Conservation (phyloP, 2,797 vertebrate genomes). For the Mus minutoides region DNA sequence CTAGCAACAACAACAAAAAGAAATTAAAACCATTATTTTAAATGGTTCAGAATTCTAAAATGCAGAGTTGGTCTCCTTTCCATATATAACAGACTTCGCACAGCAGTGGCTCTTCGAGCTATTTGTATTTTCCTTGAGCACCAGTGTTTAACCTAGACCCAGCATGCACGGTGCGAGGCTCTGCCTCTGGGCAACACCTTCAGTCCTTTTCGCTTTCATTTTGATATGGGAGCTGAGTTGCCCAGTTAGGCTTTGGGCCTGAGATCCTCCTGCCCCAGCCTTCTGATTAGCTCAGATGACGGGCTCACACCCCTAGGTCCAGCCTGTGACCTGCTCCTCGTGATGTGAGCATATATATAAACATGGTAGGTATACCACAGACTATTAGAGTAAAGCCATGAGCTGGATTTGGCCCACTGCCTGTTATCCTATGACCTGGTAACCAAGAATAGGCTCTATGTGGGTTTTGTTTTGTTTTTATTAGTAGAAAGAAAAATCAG, state of each 20-base stretch:
- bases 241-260: not conserved
- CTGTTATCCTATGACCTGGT: not conserved
- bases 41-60: slow-evolving; percentile 42
- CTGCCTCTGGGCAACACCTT: not conserved
- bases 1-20: not conserved
- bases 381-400: fast-evolving
- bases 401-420: not conserved
- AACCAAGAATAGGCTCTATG: slow-evolving; percentile 15
- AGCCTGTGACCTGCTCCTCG: not conserved
- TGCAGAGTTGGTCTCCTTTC: not conserved
- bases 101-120: not conserved
- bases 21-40: not conserved
- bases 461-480: not conserved
- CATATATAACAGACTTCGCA: not conserved
- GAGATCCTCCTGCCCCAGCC: not conserved
- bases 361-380: not conserved
- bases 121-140: not conserved
- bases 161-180: not conserved
- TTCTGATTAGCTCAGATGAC: not conserved
- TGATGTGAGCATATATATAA: not conserved
- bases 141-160: not conserved
- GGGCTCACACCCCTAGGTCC: not conserved
- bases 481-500: not conserved
- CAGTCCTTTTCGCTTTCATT: not conserved
- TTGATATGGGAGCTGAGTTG: not conserved